Evolutionary conservation across 2,888 invertebrate species (phyloP), one percentile per base, ranked within the genome.

Genomic region (Pimpla rufipes): DNA sequence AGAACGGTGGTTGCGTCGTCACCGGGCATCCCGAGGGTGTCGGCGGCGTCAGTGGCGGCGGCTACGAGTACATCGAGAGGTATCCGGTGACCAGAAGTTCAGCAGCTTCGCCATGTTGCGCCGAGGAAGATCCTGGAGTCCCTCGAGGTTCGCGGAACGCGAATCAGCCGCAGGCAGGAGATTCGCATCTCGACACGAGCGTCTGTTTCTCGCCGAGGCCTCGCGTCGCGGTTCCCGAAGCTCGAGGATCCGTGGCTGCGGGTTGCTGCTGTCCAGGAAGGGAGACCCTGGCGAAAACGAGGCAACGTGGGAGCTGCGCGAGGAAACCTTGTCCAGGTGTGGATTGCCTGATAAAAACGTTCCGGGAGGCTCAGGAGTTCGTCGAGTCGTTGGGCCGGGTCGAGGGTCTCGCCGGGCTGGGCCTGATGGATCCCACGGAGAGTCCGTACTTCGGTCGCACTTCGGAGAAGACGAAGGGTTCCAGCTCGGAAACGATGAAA

Each of bases 381-480:
- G 92, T 92, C 0, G 89, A 92, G 55, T 90, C 90, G 0, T 77
- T 92, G 11, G 92, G 91, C 0, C 90, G 88, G 62, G 90, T 90
- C 11, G 89, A 90, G 1, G 92, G 92, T 0, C 76, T 92, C 0
- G 87, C 88, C 6, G 92, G 91, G 6, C 85, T 92, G 0, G 91
- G 92, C 5, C 74, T 92, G 55, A 88, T 89, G 85, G 90, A 91
- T 73, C 90, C 91, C 0, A 85, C 89, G 1, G 92, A 92, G 55
- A 92, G 92, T 80, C 92, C 92, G 3, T 92, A 88, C 55, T 92
- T 91, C 67, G 88, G 89, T 4, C 85, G 89, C n/a, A n/a, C n/a
- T n/a, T n/a, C n/a, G n/a, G 86, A 83, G 0, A 84, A 55, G 67
- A 79, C 57, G 11, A 40, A 52, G n/a, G 66, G 67, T 45, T 18